Conservation (phyloP, 2,113 vertebrate genomes). For the Nothobranchius furzeri region DNA sequence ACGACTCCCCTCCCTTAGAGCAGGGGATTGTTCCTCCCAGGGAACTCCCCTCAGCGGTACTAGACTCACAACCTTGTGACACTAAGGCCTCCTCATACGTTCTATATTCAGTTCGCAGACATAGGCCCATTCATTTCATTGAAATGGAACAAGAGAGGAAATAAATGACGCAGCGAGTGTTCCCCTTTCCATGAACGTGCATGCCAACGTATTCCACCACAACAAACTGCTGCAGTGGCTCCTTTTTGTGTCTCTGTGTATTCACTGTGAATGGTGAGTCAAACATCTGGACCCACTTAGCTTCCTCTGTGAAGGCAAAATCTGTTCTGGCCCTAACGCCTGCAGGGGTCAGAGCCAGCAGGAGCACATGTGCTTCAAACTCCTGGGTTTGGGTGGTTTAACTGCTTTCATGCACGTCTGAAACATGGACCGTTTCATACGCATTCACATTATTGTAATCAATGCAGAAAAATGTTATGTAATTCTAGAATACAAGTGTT, state of each 20-base stretch:
- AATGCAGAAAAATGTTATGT: too few species aligned
- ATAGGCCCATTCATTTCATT: constrained; percentile 55
- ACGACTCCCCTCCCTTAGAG: constrained; percentile 10
- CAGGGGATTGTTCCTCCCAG: constrained; percentile 33
- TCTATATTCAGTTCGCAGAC: constrained; percentile 37
- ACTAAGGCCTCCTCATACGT: constrained; percentile 45
- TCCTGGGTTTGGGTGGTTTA: constrained; percentile 29
- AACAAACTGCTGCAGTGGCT: constrained; percentile 12
- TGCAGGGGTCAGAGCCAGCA: constrained; percentile 41
- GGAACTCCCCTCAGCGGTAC: constrained; percentile 31
- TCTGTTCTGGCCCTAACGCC: constrained; percentile 40
- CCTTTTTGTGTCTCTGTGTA: constrained; percentile 42
- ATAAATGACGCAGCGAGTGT: constrained; percentile 40
- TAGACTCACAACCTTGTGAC: constrained; percentile 28
- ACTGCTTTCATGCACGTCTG: background rate
- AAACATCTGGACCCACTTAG: constrained; percentile 77
- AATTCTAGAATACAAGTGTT: too few species aligned
- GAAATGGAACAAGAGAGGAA: constrained; percentile 39
- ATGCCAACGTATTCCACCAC: constrained; percentile 24
- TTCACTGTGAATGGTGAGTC: constrained; percentile 60
- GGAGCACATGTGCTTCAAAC: constrained; percentile 74
- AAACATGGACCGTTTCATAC: constrained; percentile 13
- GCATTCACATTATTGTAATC: background rate
- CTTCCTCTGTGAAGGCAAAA: constrained; percentile 20
- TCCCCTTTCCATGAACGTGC: constrained; percentile 63